Percentiles rank a stretch among this genome's conserved stretches.
phyloP scores from a whole-genome alignment of 2,113 vertebrate genomes.

The Mellivora capensis region DNA sequence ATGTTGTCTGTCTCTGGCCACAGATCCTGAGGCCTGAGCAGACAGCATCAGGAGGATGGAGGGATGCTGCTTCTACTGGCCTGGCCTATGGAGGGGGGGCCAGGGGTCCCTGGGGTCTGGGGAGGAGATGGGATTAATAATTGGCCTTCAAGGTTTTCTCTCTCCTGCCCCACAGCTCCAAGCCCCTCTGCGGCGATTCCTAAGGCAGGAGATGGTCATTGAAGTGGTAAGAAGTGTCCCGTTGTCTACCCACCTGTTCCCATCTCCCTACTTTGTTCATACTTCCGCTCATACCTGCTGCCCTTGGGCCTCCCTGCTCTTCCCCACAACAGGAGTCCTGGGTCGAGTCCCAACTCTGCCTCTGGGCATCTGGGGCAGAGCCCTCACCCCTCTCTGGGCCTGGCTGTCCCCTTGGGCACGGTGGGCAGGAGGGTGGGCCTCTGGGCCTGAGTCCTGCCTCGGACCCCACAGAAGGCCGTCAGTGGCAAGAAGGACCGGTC shows the following conservation, averaged over 20 bases:
- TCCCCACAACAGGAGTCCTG: background rate
- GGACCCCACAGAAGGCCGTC: conserved; percentile 88
- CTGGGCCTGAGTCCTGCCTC: conserved; percentile 35
- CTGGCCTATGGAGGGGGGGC: background rate
- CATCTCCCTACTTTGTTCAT: background rate
- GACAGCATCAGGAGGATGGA: background rate
- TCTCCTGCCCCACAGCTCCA: conserved; percentile 87
- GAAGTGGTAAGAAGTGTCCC: conserved; percentile 90
- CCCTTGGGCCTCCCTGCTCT: background rate
- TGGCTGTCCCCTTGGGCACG: background rate
- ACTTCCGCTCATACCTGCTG: background rate
- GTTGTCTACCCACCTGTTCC: fast-evolving
- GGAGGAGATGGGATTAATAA: background rate
- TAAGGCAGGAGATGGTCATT: conserved; percentile 98
- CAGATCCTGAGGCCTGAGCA: background rate
- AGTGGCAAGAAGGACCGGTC: conserved; percentile 98
- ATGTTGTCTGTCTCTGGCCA: background rate
- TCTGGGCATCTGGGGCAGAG: background rate
- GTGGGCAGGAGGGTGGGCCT: background rate
- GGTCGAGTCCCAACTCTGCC: background rate
- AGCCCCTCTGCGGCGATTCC: conserved; percentile 93
- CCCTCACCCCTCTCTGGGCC: background rate
- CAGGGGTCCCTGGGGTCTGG: background rate
- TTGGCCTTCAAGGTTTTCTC: background rate
- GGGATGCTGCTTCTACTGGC: background rate